A percentile compares a stretch with the other conserved stretches of the same genome.
phyloP scores from a whole-genome alignment of 2,888 invertebrate species.

The Dromius quadrimaculatus region DNA sequence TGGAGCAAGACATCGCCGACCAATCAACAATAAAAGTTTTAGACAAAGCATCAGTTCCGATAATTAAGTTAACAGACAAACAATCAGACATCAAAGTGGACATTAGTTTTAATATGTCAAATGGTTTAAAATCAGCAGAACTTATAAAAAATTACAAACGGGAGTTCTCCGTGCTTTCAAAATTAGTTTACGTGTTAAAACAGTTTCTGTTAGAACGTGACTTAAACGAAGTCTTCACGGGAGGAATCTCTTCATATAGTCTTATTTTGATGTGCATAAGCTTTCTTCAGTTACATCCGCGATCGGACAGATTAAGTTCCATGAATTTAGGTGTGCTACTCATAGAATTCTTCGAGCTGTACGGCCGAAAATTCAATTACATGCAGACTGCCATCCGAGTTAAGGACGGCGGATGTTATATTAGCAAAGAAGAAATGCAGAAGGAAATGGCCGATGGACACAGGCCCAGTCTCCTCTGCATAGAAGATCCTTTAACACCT shows the following conservation, averaged over 20 bases:
- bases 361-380: conserved; percentile 96
- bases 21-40: conserved; percentile 93
- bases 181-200: conserved; percentile 96
- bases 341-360: conserved; percentile 97
- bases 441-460: conserved; percentile 95
- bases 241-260: conserved; percentile 99
- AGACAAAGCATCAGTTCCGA: conserved; percentile 98
- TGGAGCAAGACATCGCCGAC: conserved; percentile 90
- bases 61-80: conserved; percentile 95
- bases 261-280: conserved; percentile 98
- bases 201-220: conserved; percentile 98
- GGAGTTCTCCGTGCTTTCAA: conserved; percentile 90
- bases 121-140: conserved; percentile 96
- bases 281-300: conserved; percentile 93
- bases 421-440: conserved; percentile 93
- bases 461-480: conserved; percentile 92
- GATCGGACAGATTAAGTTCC: conserved; percentile 76
- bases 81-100: conserved; percentile 92
- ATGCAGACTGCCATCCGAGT: conserved; percentile 94
- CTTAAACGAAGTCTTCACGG: conserved; percentile 99
- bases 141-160: conserved; percentile 92
- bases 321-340: conserved; percentile 93
- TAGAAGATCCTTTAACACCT: conserved; percentile 96
- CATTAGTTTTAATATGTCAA: conserved; percentile 99
- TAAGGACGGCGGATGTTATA: conserved; percentile 92